Conservation (phyloP, 2,113 vertebrate genomes). For the Ageneiosus marmoratus region DNA sequence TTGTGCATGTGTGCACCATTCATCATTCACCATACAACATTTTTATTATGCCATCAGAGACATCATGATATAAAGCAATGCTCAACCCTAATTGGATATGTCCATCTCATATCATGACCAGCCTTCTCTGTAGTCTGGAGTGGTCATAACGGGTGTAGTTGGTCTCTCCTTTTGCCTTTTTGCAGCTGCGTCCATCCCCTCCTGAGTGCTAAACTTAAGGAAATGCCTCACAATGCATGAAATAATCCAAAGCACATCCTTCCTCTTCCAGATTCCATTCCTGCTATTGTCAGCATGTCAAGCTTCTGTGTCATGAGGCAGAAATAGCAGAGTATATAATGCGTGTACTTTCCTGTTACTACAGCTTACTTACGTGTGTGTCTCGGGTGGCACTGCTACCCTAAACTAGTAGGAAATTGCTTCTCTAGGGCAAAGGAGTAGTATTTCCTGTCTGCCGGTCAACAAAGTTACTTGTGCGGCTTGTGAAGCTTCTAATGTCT, state of each 20-base stretch:
- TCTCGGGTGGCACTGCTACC: constrained; percentile 4
- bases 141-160: background rate
- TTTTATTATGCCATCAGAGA: background rate
- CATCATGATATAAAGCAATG: background rate
- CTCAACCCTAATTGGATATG: background rate
- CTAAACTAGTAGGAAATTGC: constrained; percentile 52
- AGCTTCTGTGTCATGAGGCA: constrained; percentile 61
- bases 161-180: constrained; percentile 43
- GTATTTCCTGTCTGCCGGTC: background rate
- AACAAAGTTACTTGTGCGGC: background rate
- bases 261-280: constrained; percentile 62
- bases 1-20: background rate
- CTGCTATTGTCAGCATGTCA: constrained; percentile 71
- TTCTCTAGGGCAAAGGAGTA: background rate
- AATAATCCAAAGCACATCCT: constrained; percentile 59
- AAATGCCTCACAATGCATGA: constrained; percentile 68
- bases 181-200: constrained; percentile 55
- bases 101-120: background rate
- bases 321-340: constrained; percentile 57
- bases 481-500: too few relatives aligned
- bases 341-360: constrained; percentile 59
- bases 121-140: background rate
- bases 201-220: constrained; percentile 58
- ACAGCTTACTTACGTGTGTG: constrained; percentile 35
- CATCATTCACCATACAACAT: too few relatives aligned